A percentile compares a stretch with the other conserved stretches of the same genome.
phyloP scores from a whole-genome alignment of 2,888 invertebrate genomes.

The Caenorhabditis panamensis region DNA sequence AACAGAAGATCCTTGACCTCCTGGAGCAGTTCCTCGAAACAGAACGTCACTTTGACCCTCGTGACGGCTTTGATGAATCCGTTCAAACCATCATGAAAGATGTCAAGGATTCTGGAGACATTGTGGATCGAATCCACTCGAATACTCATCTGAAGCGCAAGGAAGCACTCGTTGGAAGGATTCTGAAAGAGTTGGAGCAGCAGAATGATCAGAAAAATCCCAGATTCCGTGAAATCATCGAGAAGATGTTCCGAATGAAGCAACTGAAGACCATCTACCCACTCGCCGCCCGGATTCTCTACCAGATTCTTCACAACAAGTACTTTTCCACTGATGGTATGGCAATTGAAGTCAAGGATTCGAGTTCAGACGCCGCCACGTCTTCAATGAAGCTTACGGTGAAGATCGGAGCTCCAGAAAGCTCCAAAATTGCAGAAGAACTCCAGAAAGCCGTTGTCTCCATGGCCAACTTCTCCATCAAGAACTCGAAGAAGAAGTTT shows the following conservation, averaged over 20 bases:
- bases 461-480: constrained; percentile 5
- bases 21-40: constrained; percentile 31
- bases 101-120: neutral
- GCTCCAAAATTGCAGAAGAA: neutral
- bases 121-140: constrained; percentile 40
- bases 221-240: neutral
- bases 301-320: constrained; percentile 1
- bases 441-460: constrained; percentile 16
- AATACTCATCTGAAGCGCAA: constrained; percentile 30
- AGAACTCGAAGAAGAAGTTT: constrained; percentile 8
- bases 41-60: constrained; percentile 20
- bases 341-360: neutral
- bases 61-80: constrained; percentile 41
- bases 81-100: constrained; percentile 12
- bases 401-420: neutral
- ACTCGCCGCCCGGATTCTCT: constrained; percentile 10
- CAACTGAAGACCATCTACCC: constrained; percentile 4
- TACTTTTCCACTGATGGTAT: neutral
- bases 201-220: neutral
- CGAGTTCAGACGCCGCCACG: neutral
- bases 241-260: constrained; percentile 8
- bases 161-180: constrained; percentile 7
- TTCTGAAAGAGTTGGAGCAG: constrained; percentile 8
- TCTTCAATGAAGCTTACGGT: neutral
- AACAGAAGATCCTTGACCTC: neutral